phyloP scores from a whole-genome alignment of 2,797 vertebrate genomes.

The Loris lydekkerianus region DNA sequence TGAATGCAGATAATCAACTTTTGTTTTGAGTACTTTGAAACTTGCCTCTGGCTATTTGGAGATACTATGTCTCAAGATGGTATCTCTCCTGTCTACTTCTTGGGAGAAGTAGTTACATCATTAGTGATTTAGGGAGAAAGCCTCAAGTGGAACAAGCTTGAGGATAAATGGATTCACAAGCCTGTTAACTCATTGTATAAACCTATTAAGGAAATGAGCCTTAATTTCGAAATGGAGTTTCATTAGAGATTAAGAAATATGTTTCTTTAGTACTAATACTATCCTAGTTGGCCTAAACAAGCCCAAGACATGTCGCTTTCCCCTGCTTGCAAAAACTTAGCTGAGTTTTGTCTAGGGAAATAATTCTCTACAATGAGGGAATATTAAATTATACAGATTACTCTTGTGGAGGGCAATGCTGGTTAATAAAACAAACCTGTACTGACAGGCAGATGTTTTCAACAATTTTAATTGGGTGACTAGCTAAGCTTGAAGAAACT shows the following conservation, averaged over 20 bases:
- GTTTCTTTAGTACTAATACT: slow-evolving; percentile 55
- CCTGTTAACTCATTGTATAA: slow-evolving; percentile 76
- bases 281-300: slow-evolving; percentile 63
- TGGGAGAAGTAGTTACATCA: slow-evolving; percentile 47
- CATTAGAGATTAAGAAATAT: slow-evolving; percentile 73
- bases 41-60: slow-evolving; percentile 24
- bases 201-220: slow-evolving; percentile 79
- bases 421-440: slow-evolving; percentile 79
- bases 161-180: slow-evolving; percentile 76
- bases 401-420: slow-evolving; percentile 13
- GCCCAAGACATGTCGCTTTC: slow-evolving; percentile 63
- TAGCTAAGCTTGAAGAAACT: slow-evolving; percentile 72
- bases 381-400: slow-evolving; percentile 68
- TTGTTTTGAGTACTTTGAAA: slow-evolving; percentile 60
- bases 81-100: slow-evolving; percentile 4
- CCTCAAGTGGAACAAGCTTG: slow-evolving; percentile 49
- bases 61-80: neutral
- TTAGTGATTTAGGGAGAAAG: slow-evolving; percentile 26
- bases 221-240: slow-evolving; percentile 75
- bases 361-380: slow-evolving; percentile 50
- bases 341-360: slow-evolving; percentile 71
- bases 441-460: slow-evolving; percentile 64
- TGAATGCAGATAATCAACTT: slow-evolving; percentile 41
- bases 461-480: slow-evolving; percentile 68
- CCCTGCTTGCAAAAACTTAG: slow-evolving; percentile 71